These are phyloP conservation scores for Xylota segnis DNA, from an alignment of 2,888 invertebrate species.

Conservation along the genomic window DNA sequence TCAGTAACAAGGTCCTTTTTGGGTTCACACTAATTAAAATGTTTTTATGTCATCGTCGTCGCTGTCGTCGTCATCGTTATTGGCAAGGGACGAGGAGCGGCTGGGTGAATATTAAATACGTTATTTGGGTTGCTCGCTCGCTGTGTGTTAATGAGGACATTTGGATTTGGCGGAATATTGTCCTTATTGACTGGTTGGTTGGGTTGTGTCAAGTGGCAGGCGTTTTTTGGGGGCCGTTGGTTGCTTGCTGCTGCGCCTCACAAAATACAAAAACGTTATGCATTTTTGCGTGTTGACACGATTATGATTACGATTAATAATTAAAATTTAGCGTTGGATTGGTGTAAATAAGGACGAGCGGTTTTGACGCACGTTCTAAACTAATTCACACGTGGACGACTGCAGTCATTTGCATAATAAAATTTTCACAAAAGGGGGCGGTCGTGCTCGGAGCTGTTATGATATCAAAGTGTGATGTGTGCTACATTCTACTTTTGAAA, in stretches of 20 bases:
- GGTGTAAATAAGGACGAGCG: conserved; percentile 30
- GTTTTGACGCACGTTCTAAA: conserved; percentile 27
- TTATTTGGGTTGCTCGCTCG: conserved; percentile 58
- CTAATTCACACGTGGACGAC: conserved; percentile 45
- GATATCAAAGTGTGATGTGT: conserved; percentile 20
- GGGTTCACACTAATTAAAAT: conserved; percentile 69
- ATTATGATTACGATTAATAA: conserved; percentile 75
- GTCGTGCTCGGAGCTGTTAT: conserved; percentile 4
- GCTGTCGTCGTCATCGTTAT: conserved; percentile 19
- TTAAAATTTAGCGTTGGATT: conserved; percentile 69
- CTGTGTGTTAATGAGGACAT: conserved; percentile 68
- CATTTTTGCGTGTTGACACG: conserved; percentile 66
- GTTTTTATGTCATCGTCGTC: conserved; percentile 67
- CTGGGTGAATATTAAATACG: conserved; percentile 66
- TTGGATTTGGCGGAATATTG: conserved; percentile 63
- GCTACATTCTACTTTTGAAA: background rate
- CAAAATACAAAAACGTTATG: conserved; percentile 51
- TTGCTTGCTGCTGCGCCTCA: conserved; percentile 23
- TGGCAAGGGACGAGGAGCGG: conserved; percentile 15
- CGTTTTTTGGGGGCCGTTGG: background rate
- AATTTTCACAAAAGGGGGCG: conserved; percentile 19
- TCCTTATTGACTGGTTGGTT: conserved; percentile 69
- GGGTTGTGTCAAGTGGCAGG: conserved; percentile 25
- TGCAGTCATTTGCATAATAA: conserved; percentile 73
- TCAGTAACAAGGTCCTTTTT: conserved; percentile 71